Conservation (phyloP, 2,888 invertebrate genomes). For the Diplolepis rosae region DNA sequence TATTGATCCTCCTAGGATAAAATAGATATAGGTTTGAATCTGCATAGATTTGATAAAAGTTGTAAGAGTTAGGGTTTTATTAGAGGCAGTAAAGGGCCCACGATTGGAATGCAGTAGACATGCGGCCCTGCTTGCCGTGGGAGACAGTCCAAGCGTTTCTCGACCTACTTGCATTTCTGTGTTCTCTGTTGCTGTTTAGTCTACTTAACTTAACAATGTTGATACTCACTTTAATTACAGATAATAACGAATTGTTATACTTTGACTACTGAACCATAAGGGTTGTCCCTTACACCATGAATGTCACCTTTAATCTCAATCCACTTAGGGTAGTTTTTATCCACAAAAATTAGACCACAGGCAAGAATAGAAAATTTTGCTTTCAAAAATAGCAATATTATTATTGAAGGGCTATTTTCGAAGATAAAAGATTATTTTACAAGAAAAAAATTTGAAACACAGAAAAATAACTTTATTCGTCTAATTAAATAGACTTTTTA, state of each 20-base stretch:
- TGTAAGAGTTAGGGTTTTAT: neutral
- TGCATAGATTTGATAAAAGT: neutral
- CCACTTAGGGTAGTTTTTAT: no score
- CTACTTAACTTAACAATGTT: constrained; percentile 7
- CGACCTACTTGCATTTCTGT: constrained; percentile 26
- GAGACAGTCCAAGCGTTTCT: constrained; percentile 51
- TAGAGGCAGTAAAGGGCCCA: constrained; percentile 50
- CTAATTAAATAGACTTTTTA: no score
- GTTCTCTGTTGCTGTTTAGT: constrained; percentile 18
- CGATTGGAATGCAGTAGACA: constrained; percentile 60
- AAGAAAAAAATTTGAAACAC: no score
- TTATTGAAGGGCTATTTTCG: no score
- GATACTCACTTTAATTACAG: neutral
- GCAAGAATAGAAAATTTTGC: no score
- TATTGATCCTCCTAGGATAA: no score
- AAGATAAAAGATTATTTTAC: no score
- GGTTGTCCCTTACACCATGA: no score
- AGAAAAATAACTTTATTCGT: no score
- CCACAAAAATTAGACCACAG: no score
- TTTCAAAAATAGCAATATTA: no score
- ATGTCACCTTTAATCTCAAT: no score
- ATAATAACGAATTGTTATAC: neutral
- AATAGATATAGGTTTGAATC: neutral
- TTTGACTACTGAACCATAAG: neutral
- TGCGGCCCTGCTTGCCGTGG: constrained; percentile 59